These are phyloP conservation scores for Paedocypris sp. DNA, from an alignment of 2,113 vertebrate genomes.

Conservation along the genomic window DNA sequence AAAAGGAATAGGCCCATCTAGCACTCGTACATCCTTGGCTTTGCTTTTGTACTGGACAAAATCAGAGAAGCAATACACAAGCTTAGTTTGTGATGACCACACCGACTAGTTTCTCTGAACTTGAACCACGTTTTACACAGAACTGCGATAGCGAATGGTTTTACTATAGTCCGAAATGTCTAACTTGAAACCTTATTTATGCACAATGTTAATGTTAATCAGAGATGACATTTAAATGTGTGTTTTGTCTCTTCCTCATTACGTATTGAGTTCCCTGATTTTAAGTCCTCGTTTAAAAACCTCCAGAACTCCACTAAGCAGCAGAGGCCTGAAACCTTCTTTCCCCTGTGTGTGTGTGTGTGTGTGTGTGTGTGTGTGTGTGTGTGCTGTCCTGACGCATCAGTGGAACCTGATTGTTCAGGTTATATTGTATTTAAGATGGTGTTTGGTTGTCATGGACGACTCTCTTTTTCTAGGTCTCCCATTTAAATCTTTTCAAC, in stretches of 20 bases:
- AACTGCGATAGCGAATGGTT: no score
- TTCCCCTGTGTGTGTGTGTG: conserved; percentile 29
- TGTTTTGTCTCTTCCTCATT: conserved; percentile 14
- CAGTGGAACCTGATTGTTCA: no score
- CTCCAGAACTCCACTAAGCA: neutral
- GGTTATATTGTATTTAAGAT: no score
- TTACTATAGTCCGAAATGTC: conserved; percentile 44
- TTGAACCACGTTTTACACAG: no score
- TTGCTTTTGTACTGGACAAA: neutral
- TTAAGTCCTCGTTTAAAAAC: neutral
- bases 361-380: no score
- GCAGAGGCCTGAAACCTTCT: conserved; percentile 29
- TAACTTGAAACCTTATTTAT: conserved; percentile 41
- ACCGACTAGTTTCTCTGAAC: neutral
- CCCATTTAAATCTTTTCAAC: no score
- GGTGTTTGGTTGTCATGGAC: no score
- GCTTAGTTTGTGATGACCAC: conserved; percentile 5
- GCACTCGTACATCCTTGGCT: neutral
- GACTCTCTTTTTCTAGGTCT: no score
- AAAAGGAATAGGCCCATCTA: conserved; percentile 28
- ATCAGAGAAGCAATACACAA: conserved; percentile 29
- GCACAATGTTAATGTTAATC: conserved; percentile 44
- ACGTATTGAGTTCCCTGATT: conserved; percentile 9
- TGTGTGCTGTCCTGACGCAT: no score
- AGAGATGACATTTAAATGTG: conserved; percentile 38